Percentiles rank a stretch among this genome's conserved stretches.
Evolutionary conservation across 2,888 invertebrate species (phyloP).

Genomic region (Drosophila meridionalis): DNA sequence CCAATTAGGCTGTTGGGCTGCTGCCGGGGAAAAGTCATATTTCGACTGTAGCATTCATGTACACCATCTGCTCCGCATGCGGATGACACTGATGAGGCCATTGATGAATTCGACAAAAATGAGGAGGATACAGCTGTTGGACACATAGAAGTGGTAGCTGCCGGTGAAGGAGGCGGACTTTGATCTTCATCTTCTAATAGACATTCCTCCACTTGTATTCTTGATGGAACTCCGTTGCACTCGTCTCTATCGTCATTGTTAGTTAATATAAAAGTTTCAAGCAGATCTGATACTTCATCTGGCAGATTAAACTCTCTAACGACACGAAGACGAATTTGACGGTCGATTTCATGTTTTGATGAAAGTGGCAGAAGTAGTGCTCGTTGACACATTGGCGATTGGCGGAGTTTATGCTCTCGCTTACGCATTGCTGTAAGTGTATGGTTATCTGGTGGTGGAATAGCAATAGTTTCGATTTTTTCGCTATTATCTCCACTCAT

Average conservation of each 20-base stretch:
- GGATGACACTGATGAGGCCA: constrained; percentile 72
- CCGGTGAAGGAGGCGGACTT: constrained; percentile 85
- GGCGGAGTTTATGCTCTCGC: constrained; percentile 93
- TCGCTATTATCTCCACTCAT: constrained; percentile 87
- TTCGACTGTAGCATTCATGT: constrained; percentile 87
- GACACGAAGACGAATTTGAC: constrained; percentile 93
- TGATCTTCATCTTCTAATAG: constrained; percentile 82
- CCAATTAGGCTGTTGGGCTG: constrained; percentile 64
- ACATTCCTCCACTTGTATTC: constrained; percentile 79
- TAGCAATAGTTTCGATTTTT: constrained; percentile 88
- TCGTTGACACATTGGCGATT: constrained; percentile 91
- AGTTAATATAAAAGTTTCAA: constrained; percentile 86
- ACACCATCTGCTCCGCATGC: constrained; percentile 77
- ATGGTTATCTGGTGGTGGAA: constrained; percentile 91
- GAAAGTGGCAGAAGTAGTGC: constrained; percentile 91
- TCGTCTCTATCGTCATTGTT: constrained; percentile 65
- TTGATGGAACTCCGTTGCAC: constrained; percentile 62
- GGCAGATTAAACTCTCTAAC: constrained; percentile 97
- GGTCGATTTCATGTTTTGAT: constrained; percentile 91
- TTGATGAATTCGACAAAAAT: constrained; percentile 84
- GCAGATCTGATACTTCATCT: constrained; percentile 92
- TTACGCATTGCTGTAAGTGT: constrained; percentile 92
- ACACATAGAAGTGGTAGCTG: constrained; percentile 74
- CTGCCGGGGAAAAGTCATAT: constrained; percentile 88
- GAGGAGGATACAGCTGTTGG: constrained; percentile 59